These are phyloP conservation scores for Limnephilus auricula DNA, from an alignment of 2,888 invertebrate genomes.

Conservation along the genomic window DNA sequence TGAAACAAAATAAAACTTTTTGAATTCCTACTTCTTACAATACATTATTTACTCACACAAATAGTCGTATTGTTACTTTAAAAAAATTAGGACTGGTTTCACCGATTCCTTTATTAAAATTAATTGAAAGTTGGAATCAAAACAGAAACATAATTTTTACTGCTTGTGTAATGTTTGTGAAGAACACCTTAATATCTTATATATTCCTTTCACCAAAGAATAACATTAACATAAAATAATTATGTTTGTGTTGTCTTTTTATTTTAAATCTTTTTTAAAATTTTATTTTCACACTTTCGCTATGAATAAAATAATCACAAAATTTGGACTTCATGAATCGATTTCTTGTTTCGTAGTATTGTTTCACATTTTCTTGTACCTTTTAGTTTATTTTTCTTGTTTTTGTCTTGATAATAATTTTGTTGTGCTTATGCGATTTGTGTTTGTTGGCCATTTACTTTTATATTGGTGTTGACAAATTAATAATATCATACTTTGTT, in stretches of 20 bases:
- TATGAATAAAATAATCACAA: not conserved
- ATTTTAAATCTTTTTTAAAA: not conserved
- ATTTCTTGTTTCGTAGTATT: not conserved
- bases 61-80: not conserved
- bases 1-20: not conserved
- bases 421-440: constrained; percentile 16
- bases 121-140: not conserved
- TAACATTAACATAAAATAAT: not conserved
- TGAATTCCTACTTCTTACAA: not conserved
- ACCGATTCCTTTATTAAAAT: not conserved
- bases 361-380: not conserved
- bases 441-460: constrained; percentile 49
- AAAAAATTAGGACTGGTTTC: not conserved
- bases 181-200: not conserved
- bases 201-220: constrained; percentile 1
- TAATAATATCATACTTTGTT: constrained; percentile 33
- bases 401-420: not conserved
- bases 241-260: not conserved
- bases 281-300: not conserved
- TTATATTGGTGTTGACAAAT: constrained; percentile 39
- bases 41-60: not conserved
- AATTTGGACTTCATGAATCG: not conserved
- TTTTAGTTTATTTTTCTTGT: not conserved
- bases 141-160: not conserved
- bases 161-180: not conserved